phyloP scores from a whole-genome alignment of 1,140 invertebrate genomes.

The Papilio machaon region DNA sequence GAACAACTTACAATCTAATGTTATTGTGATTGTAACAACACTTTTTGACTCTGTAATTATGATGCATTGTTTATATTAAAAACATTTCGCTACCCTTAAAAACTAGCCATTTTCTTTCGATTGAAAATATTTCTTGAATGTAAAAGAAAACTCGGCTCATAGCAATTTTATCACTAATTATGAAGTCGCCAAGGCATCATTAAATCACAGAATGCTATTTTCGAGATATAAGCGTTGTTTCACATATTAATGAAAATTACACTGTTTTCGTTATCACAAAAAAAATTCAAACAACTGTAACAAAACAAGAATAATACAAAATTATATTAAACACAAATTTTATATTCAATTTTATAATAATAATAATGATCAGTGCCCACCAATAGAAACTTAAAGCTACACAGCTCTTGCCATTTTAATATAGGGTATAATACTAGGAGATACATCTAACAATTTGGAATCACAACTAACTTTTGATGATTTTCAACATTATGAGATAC shows the following conservation, averaged over 20 bases:
- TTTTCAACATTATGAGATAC: conserved; percentile 69
- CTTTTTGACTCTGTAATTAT: conserved; percentile 41
- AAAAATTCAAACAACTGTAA: conserved; percentile 6
- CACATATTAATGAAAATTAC: conserved; percentile 45
- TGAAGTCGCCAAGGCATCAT: conserved; percentile 69
- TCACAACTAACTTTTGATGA: conserved; percentile 60
- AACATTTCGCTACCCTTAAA: conserved; percentile 42
- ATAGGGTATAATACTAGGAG: conserved; percentile 61
- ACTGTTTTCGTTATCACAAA: conserved; percentile 37
- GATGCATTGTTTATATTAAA: conserved; percentile 30
- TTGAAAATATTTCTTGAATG: conserved; percentile 43
- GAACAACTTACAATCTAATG: conserved; percentile 13
- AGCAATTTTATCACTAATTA: conserved; percentile 61
- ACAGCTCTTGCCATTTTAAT: conserved; percentile 60
- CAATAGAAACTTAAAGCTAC: conserved; percentile 49
- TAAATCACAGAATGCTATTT: conserved; percentile 73
- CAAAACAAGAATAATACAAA: conserved; percentile 16
- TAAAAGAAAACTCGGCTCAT: conserved; percentile 53
- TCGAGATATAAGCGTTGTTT: conserved; percentile 52
- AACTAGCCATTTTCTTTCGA: conserved; percentile 45
- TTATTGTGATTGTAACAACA: conserved; percentile 45
- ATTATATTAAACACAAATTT: conserved; percentile 32
- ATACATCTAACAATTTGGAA: conserved; percentile 68
- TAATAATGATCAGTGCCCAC: conserved; percentile 44
- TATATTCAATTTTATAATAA: background rate